Evolutionary conservation across 2,797 vertebrate species (phyloP).

Genomic region (Pygocentrus nattereri): DNA sequence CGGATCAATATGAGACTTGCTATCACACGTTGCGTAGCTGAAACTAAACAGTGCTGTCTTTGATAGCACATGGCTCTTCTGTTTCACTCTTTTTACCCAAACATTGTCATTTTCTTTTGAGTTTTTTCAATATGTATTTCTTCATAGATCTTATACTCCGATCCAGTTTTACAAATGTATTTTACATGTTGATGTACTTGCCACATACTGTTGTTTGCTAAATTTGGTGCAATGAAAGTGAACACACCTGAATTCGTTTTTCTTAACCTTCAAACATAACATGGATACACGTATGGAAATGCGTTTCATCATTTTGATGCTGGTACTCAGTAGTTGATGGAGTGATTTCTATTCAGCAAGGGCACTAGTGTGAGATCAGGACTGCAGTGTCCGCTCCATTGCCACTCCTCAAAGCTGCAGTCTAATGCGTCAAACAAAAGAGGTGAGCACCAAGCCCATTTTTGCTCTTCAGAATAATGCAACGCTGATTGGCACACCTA

Average conservation of each 20-base stretch:
- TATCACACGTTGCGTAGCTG: not conserved
- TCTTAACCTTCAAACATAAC: not conserved
- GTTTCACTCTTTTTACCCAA: not conserved
- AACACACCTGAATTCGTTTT: not conserved
- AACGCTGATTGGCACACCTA: conserved; percentile 38
- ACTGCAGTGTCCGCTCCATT: conserved; percentile 35
- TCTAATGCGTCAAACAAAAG: conserved; percentile 53
- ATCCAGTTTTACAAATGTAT: not conserved
- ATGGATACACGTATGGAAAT: not conserved
- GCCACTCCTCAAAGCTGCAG: conserved; percentile 54
- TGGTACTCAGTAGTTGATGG: not conserved
- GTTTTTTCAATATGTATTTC: not conserved
- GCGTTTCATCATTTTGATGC: not conserved
- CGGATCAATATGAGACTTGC: conserved; percentile 5
- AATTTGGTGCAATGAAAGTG: not conserved
- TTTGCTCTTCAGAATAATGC: conserved; percentile 27
- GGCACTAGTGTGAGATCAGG: conserved; percentile 27
- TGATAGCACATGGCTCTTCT: not conserved
- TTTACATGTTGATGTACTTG: not conserved
- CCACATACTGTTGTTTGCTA: not conserved
- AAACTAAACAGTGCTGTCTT: not conserved
- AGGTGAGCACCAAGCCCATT: not conserved
- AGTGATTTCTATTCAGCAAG: not conserved
- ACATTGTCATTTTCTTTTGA: not conserved
- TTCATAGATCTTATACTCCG: not conserved